Percentiles rank a stretch among this genome's conserved stretches.
Conservation (phyloP, 2,797 vertebrate genomes). For the Sitta carolinensis region DNA sequence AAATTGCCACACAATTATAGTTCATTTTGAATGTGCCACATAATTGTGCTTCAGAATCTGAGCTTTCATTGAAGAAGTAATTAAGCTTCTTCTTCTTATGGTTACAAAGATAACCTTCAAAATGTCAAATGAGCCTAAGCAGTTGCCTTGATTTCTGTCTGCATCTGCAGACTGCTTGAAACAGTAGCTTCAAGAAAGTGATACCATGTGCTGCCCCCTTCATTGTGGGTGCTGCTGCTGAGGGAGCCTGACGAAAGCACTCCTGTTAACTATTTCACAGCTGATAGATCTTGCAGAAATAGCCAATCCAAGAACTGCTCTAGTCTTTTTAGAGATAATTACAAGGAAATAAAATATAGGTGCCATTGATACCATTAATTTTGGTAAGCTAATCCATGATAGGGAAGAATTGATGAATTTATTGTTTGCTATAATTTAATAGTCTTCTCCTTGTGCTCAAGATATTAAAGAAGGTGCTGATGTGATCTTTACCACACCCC, state of each 20-base stretch:
- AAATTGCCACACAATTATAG: conserved; percentile 25
- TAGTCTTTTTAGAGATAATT: background rate
- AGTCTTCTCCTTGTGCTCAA: background rate
- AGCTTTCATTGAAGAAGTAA: conserved; percentile 40
- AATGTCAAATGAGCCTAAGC: conserved; percentile 33
- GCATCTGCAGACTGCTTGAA: conserved; percentile 39
- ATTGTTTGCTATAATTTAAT: background rate
- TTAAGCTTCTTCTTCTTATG: conserved; percentile 36
- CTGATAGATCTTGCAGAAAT: background rate
- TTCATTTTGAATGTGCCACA: conserved; percentile 11
- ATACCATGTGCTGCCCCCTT: background rate
- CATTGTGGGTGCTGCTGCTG: background rate
- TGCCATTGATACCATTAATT: background rate
- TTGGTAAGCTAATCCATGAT: background rate
- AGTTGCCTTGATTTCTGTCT: conserved; percentile 28
- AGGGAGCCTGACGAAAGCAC: rapidly evolving
- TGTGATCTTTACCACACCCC: background rate
- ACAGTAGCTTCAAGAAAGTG: conserved; percentile 13
- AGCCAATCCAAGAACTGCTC: background rate
- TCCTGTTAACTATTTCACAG: background rate
- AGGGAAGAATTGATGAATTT: background rate
- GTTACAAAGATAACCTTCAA: conserved; percentile 61
- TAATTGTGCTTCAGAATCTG: conserved; percentile 33
- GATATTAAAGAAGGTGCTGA: background rate
- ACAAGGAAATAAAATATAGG: background rate